Evolutionary conservation across 92 coral and sea anemone genomes (phyloP).

Genomic region (Desmophyllum pertusum): DNA sequence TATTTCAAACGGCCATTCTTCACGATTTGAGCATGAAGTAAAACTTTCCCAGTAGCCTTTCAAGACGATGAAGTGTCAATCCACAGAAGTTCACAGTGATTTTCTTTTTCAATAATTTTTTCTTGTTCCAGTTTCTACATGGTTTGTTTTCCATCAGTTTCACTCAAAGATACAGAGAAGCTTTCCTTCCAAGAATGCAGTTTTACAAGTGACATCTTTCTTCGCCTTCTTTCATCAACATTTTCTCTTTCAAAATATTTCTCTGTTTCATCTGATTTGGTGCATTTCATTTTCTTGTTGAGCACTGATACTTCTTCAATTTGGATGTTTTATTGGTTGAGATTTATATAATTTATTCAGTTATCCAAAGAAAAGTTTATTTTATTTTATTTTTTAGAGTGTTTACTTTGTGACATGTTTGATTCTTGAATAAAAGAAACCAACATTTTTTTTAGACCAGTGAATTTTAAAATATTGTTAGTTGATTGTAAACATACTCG

Average conservation of each 20-base stretch:
- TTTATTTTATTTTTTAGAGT: background rate
- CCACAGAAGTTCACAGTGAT: conserved; percentile 3
- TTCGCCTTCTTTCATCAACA: background rate
- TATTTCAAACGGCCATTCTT: background rate
- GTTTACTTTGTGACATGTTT: background rate
- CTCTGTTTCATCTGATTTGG: background rate
- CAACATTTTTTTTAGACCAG: background rate
- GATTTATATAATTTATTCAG: background rate
- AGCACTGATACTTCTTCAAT: no score
- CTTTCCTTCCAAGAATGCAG: conserved; percentile 8
- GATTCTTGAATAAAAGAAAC: background rate
- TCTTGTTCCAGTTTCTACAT: conserved; percentile 28
- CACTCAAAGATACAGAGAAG: conserved; percentile 30
- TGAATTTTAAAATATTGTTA: background rate
- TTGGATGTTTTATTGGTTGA: no score
- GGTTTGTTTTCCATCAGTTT: conserved; percentile 18
- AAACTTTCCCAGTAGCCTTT: background rate
- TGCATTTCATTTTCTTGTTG: background rate
- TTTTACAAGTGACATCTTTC: conserved; percentile 13
- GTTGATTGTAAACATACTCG: background rate
- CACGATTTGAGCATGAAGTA: conserved; percentile 10
- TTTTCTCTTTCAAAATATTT: background rate
- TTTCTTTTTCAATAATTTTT: background rate
- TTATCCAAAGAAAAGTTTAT: background rate
- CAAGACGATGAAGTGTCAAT: conserved; percentile 11